phyloP scores from a whole-genome alignment of 2,797 vertebrate genomes.

The Hemitrygon akajei region DNA sequence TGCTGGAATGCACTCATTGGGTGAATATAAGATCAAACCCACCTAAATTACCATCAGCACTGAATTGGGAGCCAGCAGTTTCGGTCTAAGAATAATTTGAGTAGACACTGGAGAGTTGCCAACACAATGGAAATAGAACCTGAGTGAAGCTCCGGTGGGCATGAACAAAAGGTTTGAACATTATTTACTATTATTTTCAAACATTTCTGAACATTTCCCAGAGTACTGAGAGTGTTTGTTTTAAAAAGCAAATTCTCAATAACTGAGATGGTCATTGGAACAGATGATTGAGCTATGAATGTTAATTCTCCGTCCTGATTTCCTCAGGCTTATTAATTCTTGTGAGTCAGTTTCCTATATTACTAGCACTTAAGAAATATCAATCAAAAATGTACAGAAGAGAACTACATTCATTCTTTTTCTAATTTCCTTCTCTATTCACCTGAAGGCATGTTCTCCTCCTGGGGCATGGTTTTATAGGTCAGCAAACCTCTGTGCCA shows the following conservation, averaged over 20 bases:
- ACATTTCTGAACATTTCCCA: constrained; percentile 4
- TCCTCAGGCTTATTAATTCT: neutral
- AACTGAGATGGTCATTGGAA: neutral
- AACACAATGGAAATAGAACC: neutral
- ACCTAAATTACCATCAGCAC: neutral
- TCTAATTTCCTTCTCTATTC: neutral
- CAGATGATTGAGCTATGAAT: constrained; percentile 14
- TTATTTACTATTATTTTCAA: neutral
- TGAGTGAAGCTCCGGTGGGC: neutral
- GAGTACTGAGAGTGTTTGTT: neutral
- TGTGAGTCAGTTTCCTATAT: neutral
- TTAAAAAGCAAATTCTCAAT: neutral
- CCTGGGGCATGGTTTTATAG: neutral
- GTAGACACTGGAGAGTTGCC: neutral
- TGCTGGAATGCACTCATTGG: neutral
- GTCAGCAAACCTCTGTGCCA: neutral
- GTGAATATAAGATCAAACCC: neutral
- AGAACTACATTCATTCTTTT: neutral
- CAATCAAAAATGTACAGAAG: neutral
- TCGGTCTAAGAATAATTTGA: neutral
- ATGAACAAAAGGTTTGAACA: neutral
- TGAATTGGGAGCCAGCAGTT: neutral
- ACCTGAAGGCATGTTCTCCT: neutral
- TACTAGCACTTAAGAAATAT: neutral
- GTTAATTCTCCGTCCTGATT: constrained; percentile 25